Base-by-base conservation (phyloP, 2,888 invertebrate genomes). In the Agrotis puta region DNA sequence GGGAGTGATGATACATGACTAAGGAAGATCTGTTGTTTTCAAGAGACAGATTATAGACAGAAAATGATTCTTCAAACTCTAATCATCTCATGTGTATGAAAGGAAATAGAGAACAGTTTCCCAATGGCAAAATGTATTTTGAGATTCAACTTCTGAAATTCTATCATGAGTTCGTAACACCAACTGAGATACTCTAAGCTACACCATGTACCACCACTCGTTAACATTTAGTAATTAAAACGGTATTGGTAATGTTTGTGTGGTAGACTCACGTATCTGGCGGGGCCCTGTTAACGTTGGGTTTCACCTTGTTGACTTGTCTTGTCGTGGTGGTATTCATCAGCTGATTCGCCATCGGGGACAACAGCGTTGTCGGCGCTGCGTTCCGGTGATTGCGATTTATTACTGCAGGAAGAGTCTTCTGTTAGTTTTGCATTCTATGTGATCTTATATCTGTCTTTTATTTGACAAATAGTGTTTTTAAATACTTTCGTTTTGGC, bases 291-390 rank as follows among this genome's bases (percentile, higher is more conserved):
- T 98, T 98, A 75, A 98, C 98, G 88, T 98, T 98, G 58, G 98
- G 98, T 92, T 98, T 98, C 88, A 98, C 98, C 94, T 98, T 98
- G 96, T 98, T 98, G 91, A 98, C 98, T 94, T 98, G 98, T 90
- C 98, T 97, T 84, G 98, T 97, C 3, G 96, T 97, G 64, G 97
- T 97, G 56, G 97, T 98, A 92, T 98, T 98, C 93, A 97, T 97
- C 88, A 97, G 96, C 86, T 97, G 97, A 85, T 97, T 97, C 81
- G 97, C 97, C 92, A 97, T 97, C 61, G 97, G 97, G 13, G 97
- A 97, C 79, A 97, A 92, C 68, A 97, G 94, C 77, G 98, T 97
- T 87, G 97, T 97, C 33, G 97, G 96, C 70, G 97, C 97, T 81
- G 97, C 97, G 91, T 97, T 98, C 83, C 98, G 97, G 89, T 98